Evolutionary conservation across 2,888 invertebrate species (phyloP), one percentile per base, ranked within the genome.

Genomic region (Euclidia mi): DNA sequence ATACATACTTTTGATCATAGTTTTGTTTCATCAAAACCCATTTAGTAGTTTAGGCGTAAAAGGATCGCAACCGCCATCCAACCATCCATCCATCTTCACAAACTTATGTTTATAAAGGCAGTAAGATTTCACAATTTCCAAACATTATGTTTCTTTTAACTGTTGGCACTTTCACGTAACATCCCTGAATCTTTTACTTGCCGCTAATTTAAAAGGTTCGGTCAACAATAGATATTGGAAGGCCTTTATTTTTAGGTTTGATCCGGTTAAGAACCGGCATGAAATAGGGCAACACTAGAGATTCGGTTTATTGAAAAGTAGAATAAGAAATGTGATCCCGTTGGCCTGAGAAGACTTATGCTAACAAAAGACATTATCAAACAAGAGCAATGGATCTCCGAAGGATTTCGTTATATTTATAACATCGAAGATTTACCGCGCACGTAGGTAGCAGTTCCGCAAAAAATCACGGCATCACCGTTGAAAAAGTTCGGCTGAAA

Each of bases 361-460:
- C 74, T 78, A 79, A 84, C 83, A 79, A 84, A 81, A 79, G 80
- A 76, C 78, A 81, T 83, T 81, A 81, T 81, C 78, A 81, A 81
- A 82, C 81, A 78, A 55, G 53, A 77, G 75, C 74, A 77, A 80
- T 77, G 75, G 71, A 68, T 76, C 66, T 67, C 53, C 53, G 43
- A 56, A 53, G 67, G 73, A 67, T 73, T 50, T 58, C 60, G 57
- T 68, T 67, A 65, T 72, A 75, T 75, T 75, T 75, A 75, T 71
- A 71, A 75, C 50, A 56, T 71, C 65, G 60, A 50, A 67, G 50
- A 46, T 50, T 47, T 41, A 47, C 55, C 61, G 49, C 57, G 46
- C 44, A 43, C 57, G 63, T 53, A 60, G 14, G 43, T 51, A 20
- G 11, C 32, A 38, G 38, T 44, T 20, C 29, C 11, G 29, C 25